phyloP scores from a whole-genome alignment of 2,113 vertebrate genomes.

The Hypanus sabinus region DNA sequence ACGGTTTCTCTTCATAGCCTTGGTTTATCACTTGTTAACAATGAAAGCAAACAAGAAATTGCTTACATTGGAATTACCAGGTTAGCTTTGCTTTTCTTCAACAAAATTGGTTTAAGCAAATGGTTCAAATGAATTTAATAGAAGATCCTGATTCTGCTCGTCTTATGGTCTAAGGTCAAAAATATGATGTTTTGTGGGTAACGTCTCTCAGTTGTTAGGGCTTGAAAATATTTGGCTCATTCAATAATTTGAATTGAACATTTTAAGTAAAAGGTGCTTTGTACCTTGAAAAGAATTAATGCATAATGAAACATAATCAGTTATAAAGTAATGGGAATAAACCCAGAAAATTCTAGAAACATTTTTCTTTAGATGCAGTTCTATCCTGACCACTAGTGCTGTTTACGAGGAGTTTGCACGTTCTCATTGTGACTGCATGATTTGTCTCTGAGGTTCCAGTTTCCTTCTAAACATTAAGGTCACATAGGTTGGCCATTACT shows the following conservation, averaged over 20 bases:
- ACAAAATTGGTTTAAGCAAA: neutral
- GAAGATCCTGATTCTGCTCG: neutral
- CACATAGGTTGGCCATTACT: too few relatives aligned
- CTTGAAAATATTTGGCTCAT: neutral
- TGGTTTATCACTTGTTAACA: constrained; percentile 85
- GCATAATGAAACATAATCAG: neutral
- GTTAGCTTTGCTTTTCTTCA: constrained; percentile 50
- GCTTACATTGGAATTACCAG: constrained; percentile 90
- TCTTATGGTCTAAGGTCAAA: too few relatives aligned
- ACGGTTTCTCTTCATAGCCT: constrained; percentile 80
- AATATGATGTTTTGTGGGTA: neutral
- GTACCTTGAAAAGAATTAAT: neutral
- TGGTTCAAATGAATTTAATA: neutral
- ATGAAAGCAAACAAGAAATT: constrained; percentile 75
- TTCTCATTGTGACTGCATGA: too few relatives aligned
- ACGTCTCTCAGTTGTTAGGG: neutral
- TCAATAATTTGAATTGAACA: neutral
- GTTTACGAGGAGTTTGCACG: too few relatives aligned
- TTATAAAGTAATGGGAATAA: neutral
- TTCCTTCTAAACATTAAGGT: too few relatives aligned
- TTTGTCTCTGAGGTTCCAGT: too few relatives aligned
- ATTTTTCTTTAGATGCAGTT: too few relatives aligned
- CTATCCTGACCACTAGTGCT: too few relatives aligned
- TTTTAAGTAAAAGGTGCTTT: neutral
- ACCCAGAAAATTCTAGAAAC: too few relatives aligned